These are phyloP conservation scores for Aleadryas rufinucha DNA, from an alignment of 2,113 vertebrate species.

Conservation along the genomic window DNA sequence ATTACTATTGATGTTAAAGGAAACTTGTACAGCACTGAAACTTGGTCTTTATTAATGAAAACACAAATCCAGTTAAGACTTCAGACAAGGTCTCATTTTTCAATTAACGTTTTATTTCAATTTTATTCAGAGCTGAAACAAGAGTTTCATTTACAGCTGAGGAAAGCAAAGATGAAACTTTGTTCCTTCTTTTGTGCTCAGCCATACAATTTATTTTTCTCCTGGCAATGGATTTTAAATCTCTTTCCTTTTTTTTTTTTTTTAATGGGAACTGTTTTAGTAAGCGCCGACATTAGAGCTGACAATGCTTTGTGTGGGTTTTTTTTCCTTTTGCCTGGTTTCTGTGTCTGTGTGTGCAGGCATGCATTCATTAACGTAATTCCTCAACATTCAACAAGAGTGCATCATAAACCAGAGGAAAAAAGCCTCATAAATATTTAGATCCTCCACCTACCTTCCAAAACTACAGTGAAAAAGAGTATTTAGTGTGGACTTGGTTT, in stretches of 20 bases:
- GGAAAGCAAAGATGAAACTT: slow-evolving; percentile 67
- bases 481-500: slow-evolving; percentile 63
- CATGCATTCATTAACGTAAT: slow-evolving; percentile 84
- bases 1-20: neutral
- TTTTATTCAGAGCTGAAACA: slow-evolving; percentile 42
- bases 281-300: slow-evolving; percentile 60
- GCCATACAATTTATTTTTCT: slow-evolving; percentile 67
- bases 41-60: neutral
- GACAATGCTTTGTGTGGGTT: slow-evolving; percentile 65
- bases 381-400: slow-evolving; percentile 76
- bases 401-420: slow-evolving; percentile 66
- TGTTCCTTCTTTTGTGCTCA: slow-evolving; percentile 59
- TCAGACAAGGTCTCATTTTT: slow-evolving; percentile 16
- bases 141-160: slow-evolving; percentile 50
- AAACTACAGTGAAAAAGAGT: slow-evolving; percentile 53
- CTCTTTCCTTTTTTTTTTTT: slow-evolving; percentile 4
- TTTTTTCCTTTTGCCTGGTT: slow-evolving; percentile 67
- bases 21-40: neutral
- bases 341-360: slow-evolving; percentile 80
- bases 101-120: slow-evolving; percentile 48
- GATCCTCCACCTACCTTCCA: slow-evolving; percentile 67
- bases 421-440: slow-evolving; percentile 80
- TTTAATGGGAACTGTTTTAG: slow-evolving; percentile 73
- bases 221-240: slow-evolving; percentile 73
- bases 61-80: neutral